phyloP scores from a whole-genome alignment of 2,113 vertebrate genomes.

The Mobula birostris region DNA sequence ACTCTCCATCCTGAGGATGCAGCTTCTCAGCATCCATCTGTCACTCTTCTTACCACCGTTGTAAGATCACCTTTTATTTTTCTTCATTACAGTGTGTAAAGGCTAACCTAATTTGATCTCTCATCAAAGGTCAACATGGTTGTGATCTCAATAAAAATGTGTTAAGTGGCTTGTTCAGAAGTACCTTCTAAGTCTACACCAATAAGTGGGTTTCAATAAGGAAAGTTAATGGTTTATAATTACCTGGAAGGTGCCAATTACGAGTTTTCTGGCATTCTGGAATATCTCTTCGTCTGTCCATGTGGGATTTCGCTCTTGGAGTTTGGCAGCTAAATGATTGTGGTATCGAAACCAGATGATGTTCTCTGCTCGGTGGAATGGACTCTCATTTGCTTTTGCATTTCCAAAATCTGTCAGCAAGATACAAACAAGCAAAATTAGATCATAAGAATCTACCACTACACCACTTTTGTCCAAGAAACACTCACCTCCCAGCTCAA shows the following conservation, averaged over 20 bases:
- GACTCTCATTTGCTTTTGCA: slow-evolving; percentile 18
- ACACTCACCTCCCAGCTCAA: too few relatives aligned
- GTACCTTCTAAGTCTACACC: neutral
- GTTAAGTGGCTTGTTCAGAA: neutral
- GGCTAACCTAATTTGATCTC: too few relatives aligned
- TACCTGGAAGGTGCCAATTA: slow-evolving; percentile 28
- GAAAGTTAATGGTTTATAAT: neutral
- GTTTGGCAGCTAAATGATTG: neutral
- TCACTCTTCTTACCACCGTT: too few relatives aligned
- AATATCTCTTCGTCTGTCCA: slow-evolving; percentile 13
- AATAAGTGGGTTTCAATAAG: neutral
- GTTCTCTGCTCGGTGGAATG: neutral
- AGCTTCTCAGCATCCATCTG: too few relatives aligned
- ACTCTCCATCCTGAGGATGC: too few relatives aligned
- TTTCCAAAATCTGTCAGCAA: slow-evolving; percentile 32
- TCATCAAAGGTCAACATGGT: neutral
- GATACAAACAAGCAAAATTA: neutral
- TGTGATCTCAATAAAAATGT: neutral
- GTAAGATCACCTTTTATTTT: too few relatives aligned
- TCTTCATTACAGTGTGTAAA: too few relatives aligned
- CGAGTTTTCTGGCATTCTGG: neutral
- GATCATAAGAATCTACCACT: neutral
- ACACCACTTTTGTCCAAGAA: too few relatives aligned
- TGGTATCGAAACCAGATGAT: slow-evolving; percentile 19
- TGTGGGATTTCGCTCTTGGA: neutral